A percentile compares a stretch with the other conserved stretches of the same genome.
Conservation (phyloP, 2,797 vertebrate genomes). For the Lacerta agilis region DNA sequence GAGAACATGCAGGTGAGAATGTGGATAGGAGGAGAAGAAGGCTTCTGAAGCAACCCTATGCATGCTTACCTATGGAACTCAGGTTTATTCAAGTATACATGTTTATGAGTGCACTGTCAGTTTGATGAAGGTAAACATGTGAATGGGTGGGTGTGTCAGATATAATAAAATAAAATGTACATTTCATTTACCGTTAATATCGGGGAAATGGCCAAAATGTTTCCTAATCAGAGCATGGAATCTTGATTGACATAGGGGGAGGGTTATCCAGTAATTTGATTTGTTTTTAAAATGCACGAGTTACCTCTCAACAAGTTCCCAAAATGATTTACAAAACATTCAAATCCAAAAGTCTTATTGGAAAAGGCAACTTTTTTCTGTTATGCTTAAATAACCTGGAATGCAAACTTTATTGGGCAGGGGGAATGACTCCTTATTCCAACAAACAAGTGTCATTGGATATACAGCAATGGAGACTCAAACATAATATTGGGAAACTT, state of each 20-base stretch:
- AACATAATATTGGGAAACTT: neutral
- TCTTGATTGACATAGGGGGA: neutral
- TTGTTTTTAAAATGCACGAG: neutral
- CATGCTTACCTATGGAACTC: too few species aligned
- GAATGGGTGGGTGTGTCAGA: neutral
- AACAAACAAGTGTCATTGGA: neutral
- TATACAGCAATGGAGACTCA: neutral
- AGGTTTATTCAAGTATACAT: neutral
- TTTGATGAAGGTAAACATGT: neutral
- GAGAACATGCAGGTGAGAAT: constrained; percentile 88
- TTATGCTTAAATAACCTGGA: neutral
- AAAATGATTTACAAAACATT: neutral
- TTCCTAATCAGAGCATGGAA: neutral
- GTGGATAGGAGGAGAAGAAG: neutral
- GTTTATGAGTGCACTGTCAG: neutral
- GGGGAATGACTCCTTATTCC: neutral
- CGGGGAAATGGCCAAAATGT: neutral
- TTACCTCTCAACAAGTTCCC: neutral
- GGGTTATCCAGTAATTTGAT: neutral
- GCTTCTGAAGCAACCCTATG: neutral
- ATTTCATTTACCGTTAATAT: neutral
- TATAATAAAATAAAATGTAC: neutral
- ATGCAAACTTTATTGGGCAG: neutral
- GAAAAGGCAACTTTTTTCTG: neutral
- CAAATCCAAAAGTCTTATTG: neutral